A percentile compares a stretch with the other conserved stretches of the same genome.
These are phyloP conservation scores for Lepidonotus clava DNA, from an alignment of 2,888 invertebrate genomes.

Conservation along the genomic window DNA sequence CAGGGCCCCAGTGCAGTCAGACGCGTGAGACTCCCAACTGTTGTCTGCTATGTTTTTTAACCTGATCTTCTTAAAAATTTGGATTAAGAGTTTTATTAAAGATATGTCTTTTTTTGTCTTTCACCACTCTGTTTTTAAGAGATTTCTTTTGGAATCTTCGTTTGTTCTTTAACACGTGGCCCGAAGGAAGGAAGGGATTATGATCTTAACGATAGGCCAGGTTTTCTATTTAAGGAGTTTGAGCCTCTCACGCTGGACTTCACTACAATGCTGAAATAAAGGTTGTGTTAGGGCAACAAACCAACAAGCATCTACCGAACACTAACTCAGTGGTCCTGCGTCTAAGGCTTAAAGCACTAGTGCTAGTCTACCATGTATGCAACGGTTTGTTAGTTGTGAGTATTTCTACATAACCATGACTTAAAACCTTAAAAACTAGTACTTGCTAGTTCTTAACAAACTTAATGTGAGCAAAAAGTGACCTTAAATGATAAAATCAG, in stretches of 20 bases:
- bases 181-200: neutral
- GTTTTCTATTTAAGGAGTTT: neutral
- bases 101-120: neutral
- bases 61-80: no score
- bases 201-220: neutral
- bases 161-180: neutral
- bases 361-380: neutral
- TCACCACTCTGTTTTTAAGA: neutral
- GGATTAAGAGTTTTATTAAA: no score
- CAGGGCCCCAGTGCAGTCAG: neutral
- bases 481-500: slow-evolving; percentile 3
- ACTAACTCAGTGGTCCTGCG: neutral
- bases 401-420: neutral
- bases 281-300: neutral
- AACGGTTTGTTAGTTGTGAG: neutral
- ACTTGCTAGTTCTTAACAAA: neutral
- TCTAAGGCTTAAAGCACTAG: neutral
- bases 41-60: neutral
- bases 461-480: neutral
- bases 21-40: neutral
- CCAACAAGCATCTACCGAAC: neutral
- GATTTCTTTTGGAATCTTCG: neutral
- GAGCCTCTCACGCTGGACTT: neutral
- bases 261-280: neutral
- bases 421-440: neutral